phyloP scores from a whole-genome alignment of 2,888 invertebrate species.

The Clistopyga incitator region DNA sequence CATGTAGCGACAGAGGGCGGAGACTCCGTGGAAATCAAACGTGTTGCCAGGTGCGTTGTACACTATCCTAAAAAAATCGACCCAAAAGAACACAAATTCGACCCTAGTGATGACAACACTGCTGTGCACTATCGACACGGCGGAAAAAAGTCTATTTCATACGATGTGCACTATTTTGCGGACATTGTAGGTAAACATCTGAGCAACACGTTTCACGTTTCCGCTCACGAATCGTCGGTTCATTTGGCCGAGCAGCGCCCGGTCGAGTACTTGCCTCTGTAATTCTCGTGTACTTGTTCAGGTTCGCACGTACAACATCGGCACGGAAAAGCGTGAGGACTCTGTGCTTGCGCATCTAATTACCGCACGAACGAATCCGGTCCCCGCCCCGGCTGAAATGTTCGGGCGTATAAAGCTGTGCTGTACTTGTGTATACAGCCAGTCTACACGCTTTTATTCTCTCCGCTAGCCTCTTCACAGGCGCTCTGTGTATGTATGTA shows the following conservation, averaged over 20 bases:
- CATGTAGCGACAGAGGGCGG: no score
- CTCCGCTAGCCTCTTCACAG: neutral
- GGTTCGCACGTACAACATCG: neutral
- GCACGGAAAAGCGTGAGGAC: conserved; percentile 1
- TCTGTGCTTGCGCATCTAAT: conserved; percentile 58
- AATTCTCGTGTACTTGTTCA: neutral
- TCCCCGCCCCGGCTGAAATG: conserved; percentile 16
- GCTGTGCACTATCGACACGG: no score
- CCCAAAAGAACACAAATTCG: no score
- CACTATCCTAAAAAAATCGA: no score
- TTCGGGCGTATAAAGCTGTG: neutral
- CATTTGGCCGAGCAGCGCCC: conserved; percentile 43
- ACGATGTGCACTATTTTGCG: no score
- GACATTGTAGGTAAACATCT: conserved; percentile 49
- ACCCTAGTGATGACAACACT: no score
- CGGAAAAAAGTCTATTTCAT: no score
- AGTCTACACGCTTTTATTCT: conserved; percentile 3
- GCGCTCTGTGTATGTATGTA: neutral
- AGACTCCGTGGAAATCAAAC: no score
- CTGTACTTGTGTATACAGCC: neutral
- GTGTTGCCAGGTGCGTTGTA: no score
- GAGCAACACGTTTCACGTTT: conserved; percentile 56
- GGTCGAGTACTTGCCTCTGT: neutral
- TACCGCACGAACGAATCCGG: conserved; percentile 45
- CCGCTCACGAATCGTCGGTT: conserved; percentile 51